Base-by-base conservation (phyloP, 2,888 invertebrate genomes). In the Azorinus chamasolen region DNA sequence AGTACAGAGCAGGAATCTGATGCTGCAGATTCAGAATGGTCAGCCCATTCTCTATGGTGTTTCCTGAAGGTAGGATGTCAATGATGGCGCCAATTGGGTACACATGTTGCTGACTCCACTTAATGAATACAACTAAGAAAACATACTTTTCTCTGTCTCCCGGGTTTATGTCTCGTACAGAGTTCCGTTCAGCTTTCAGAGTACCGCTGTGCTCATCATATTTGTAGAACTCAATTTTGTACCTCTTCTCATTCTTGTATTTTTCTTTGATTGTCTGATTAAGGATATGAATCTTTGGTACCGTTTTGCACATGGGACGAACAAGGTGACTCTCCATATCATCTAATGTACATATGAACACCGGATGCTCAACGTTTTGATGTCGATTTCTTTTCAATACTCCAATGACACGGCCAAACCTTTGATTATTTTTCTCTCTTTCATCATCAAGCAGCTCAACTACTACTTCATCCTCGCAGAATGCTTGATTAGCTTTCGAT, bases 41-140 rank as follows among this genome's bases (percentile, higher is more conserved):
- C 20, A 80, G 51, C 1, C 81, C 84, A 27, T 61, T 62, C 12
- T 59, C 50, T 5, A 77, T 46, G 12, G 55, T 70, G 16, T 66
- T 66, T 16, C 80, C 81, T 37, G 69, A 68, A 41, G 61, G 61
- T 5, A 83, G 46, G 5, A 83, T 74, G 43, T 80, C 78, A 39
- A 88, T 69, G 4, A 87, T 75, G 10, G 83, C 86, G 8, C 86
- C 87, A 20, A 57, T 53, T 20, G 88, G 88, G 54, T 88, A 88
- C 12, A 83, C 63, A 50, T 63, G 59, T 20, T 59, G 58, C 24
- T 45, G 46, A 61, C 70, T 58, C 88, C 88, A 87, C 20, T 55
- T 68, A 8, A 87, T 68, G 22, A 76, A 76, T 4, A 73, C 88
- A 6, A 86, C 86, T 8, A 83, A 64, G 70, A 88, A 87, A 2